phyloP scores from a whole-genome alignment of 2,113 vertebrate genomes.

The Conger conger region DNA sequence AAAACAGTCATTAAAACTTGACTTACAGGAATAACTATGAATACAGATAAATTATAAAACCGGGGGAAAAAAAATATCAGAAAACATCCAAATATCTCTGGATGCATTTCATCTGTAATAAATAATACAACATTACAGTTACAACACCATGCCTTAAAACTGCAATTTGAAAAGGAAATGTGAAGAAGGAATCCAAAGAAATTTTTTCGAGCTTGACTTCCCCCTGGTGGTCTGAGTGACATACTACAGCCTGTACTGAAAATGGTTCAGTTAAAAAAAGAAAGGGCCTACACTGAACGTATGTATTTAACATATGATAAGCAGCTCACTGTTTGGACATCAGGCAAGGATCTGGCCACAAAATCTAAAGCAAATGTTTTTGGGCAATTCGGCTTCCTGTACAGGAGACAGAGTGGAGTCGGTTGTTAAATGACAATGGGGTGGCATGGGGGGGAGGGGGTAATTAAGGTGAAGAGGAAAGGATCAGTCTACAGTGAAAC shows the following conservation, averaged over 20 bases:
- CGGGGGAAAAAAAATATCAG: no score
- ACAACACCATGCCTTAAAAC: not conserved
- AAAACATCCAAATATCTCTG: no score
- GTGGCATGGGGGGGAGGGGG: not conserved
- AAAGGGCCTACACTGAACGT: not conserved
- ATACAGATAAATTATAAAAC: no score
- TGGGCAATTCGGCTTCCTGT: not conserved
- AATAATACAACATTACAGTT: not conserved
- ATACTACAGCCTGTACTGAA: not conserved
- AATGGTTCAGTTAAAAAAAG: not conserved
- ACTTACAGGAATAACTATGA: no score
- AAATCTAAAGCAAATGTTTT: not conserved
- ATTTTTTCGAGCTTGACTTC: not conserved
- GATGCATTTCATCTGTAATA: no score
- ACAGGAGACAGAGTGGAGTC: not conserved
- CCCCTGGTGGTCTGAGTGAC: not conserved
- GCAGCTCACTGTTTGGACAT: conserved; percentile 6
- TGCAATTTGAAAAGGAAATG: not conserved
- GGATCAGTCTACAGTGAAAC: not conserved
- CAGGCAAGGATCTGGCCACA: not conserved
- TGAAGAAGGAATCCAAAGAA: not conserved
- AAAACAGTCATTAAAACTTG: not conserved
- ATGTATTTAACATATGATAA: not conserved
- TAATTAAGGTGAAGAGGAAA: not conserved
- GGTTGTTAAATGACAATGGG: not conserved